Conservation (phyloP, 2,888 invertebrate genomes). For the Aspidiotus destructor region DNA sequence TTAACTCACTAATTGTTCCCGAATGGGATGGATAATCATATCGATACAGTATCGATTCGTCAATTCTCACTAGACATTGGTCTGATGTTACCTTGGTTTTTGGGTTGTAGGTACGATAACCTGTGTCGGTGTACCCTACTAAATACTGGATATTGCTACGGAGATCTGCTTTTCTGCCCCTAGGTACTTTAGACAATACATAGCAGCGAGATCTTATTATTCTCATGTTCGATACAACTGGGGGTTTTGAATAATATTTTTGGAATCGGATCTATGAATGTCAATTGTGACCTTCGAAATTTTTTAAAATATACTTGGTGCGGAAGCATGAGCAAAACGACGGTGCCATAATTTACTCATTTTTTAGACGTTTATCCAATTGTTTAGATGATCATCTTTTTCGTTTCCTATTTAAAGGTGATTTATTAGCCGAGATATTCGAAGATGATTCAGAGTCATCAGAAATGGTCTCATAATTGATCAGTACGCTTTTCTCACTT, state of each 20-base stretch:
- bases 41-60: background rate
- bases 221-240: background rate
- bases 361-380: background rate
- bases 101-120: background rate
- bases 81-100: background rate
- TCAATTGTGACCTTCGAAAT: background rate
- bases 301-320: background rate
- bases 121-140: background rate
- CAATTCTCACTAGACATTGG: background rate
- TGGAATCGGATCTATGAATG: too few relatives aligned
- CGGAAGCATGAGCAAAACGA: background rate
- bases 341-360: background rate
- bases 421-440: too few relatives aligned
- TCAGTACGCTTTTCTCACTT: too few relatives aligned
- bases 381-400: background rate
- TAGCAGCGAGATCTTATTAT: background rate
- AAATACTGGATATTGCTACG: background rate
- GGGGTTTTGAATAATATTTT: background rate
- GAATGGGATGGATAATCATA: background rate
- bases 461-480: too few relatives aligned
- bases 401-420: background rate
- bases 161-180: background rate
- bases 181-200: background rate
- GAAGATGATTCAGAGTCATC: too few relatives aligned
- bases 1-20: background rate